These are phyloP conservation scores for Rhabdornis inornatus DNA, from an alignment of 2,113 vertebrate species.

Conservation along the genomic window DNA sequence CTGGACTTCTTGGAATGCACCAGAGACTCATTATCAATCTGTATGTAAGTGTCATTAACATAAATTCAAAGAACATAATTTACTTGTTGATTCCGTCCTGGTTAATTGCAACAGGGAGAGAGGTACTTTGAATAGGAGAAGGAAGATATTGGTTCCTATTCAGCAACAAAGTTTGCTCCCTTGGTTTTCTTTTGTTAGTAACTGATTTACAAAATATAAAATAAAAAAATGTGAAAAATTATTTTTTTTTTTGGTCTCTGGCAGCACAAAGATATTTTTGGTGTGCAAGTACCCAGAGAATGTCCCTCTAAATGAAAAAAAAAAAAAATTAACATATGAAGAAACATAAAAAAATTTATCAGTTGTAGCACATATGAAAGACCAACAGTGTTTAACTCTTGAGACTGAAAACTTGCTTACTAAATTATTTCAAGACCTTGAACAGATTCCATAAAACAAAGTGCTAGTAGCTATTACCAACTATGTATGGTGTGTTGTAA, in stretches of 20 bases:
- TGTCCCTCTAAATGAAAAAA: background rate
- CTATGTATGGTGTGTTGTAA: background rate
- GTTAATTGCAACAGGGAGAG: background rate
- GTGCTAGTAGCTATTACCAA: background rate
- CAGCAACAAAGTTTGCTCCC: background rate
- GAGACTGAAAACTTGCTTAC: background rate
- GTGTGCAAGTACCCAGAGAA: background rate
- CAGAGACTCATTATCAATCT: background rate
- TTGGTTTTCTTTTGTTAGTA: background rate
- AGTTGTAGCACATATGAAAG: background rate
- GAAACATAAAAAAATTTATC: background rate
- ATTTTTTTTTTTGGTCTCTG: background rate
- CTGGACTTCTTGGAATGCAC: background rate
- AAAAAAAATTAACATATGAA: background rate
- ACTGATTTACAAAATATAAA: background rate
- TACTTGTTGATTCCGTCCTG: background rate
- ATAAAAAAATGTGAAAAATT: background rate
- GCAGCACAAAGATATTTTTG: background rate
- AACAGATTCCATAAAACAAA: background rate
- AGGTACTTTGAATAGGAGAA: accelerated
- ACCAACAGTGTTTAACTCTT: background rate
- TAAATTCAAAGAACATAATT: background rate
- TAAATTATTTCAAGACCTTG: background rate
- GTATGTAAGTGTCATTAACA: background rate
- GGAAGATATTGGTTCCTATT: background rate